A percentile compares a stretch with the other conserved stretches of the same genome.
phyloP scores from a whole-genome alignment of 1,140 invertebrate species.

The Tigriopus japonicus region DNA sequence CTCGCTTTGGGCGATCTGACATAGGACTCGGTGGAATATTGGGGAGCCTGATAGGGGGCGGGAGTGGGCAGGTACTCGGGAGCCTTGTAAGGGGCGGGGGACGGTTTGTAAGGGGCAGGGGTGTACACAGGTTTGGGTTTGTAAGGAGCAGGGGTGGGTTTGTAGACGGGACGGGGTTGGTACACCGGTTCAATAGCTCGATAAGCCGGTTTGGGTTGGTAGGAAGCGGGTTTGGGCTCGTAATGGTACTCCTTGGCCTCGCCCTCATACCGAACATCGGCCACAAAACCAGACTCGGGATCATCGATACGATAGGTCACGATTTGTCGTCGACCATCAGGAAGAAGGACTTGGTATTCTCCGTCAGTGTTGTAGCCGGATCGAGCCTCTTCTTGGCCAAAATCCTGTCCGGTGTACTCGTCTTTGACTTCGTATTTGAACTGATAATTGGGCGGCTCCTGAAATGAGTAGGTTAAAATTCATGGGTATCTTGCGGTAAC shows the following conservation, averaged over 20 bases:
- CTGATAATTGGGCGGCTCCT: slow-evolving; percentile 14
- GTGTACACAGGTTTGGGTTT: neutral
- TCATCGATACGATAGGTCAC: slow-evolving; percentile 18
- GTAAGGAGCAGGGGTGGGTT: neutral
- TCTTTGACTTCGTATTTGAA: slow-evolving; percentile 18
- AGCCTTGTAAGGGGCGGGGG: neutral
- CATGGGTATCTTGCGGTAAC: no score
- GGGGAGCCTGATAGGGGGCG: neutral
- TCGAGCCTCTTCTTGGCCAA: slow-evolving; percentile 17
- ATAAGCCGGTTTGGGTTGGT: neutral
- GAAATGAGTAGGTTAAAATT: no score
- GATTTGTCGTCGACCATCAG: slow-evolving; percentile 18
- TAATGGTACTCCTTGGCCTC: slow-evolving; percentile 12
- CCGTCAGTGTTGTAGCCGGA: slow-evolving; percentile 18
- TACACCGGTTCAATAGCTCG: neutral
- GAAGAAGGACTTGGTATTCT: slow-evolving; percentile 17
- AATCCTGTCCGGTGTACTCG: slow-evolving; percentile 16
- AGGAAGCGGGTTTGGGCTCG: neutral
- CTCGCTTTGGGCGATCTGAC: no score
- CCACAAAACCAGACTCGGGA: slow-evolving; percentile 15
- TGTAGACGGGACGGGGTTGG: neutral
- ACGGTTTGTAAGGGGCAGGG: neutral
- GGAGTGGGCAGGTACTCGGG: neutral
- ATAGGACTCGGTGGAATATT: no score
- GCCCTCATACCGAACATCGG: slow-evolving; percentile 17